phyloP scores from a whole-genome alignment of 2,888 invertebrate species.

The Drosophila maculinotata region DNA sequence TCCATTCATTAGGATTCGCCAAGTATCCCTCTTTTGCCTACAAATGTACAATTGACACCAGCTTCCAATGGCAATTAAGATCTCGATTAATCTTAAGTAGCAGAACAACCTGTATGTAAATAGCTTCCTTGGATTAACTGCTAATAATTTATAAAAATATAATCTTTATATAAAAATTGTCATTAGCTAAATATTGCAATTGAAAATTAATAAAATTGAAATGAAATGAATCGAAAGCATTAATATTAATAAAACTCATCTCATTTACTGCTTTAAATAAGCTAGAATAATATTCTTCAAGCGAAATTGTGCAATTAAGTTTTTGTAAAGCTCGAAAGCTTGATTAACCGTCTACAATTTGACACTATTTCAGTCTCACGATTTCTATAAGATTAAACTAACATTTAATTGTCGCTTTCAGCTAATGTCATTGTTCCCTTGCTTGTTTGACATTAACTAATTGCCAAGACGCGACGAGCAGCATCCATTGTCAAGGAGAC shows the following conservation, averaged over 20 bases:
- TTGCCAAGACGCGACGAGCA: conserved; percentile 54
- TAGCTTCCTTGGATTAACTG: not conserved
- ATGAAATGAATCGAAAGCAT: too few species aligned
- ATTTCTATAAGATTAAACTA: conserved; percentile 4
- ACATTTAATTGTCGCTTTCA: conserved; percentile 42
- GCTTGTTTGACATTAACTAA: conserved; percentile 75
- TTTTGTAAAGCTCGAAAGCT: conserved; percentile 2
- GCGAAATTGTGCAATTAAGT: not conserved
- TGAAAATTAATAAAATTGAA: too few species aligned
- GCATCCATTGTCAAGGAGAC: conserved; percentile 43
- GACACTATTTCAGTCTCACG: not conserved
- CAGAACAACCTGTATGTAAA: not conserved
- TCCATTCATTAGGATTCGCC: conserved; percentile 40
- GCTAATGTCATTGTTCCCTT: conserved; percentile 45
- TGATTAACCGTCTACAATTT: conserved; percentile 11
- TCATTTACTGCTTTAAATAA: not conserved
- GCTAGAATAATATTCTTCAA: not conserved
- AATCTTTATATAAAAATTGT: not conserved
- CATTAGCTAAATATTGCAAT: not conserved
- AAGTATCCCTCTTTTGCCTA: not conserved
- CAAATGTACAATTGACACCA: not conserved
- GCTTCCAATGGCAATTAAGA: conserved; percentile 8
- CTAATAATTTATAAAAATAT: too few species aligned
- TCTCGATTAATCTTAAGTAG: conserved; percentile 5
- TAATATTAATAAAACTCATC: too few species aligned